Evolutionary conservation across 2,888 invertebrate species (phyloP).

Genomic region (Drosophila robusta): DNA sequence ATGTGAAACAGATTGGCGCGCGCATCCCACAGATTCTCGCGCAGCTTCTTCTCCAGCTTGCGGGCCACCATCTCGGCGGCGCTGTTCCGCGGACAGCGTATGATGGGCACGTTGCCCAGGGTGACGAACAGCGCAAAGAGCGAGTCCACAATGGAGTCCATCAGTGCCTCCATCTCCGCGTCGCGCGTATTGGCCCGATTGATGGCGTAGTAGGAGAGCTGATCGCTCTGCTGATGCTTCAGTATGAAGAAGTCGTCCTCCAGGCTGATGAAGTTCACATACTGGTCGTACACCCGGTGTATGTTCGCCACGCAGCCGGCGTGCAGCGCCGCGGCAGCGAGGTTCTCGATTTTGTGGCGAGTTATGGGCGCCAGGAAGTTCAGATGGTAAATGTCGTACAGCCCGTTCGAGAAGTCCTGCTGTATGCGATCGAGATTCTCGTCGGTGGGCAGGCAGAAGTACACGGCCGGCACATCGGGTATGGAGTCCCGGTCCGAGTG

Average conservation of each 20-base stretch:
- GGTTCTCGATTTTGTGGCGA: constrained; percentile 96
- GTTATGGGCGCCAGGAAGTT: constrained; percentile 99
- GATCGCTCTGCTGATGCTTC: constrained; percentile 95
- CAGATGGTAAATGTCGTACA: constrained; percentile 97
- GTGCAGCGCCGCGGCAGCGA: constrained; percentile 96
- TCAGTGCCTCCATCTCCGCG: constrained; percentile 96
- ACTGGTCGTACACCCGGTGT: constrained; percentile 98
- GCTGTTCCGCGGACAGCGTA: constrained; percentile 93
- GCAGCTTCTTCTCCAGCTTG: constrained; percentile 97
- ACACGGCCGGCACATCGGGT: constrained; percentile 99
- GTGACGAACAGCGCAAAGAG: constrained; percentile 99
- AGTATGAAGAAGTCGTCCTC: constrained; percentile 99
- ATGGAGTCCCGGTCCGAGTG: constrained; percentile 96
- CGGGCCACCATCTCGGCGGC: constrained; percentile 99
- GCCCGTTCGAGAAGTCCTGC: constrained; percentile 93
- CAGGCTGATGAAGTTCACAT: constrained; percentile 98
- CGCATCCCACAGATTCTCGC: constrained; percentile 98
- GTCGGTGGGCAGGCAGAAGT: constrained; percentile 98
- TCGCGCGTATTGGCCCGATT: constrained; percentile 97
- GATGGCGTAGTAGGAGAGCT: constrained; percentile 97
- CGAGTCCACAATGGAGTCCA: constrained; percentile 97
- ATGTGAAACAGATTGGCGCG: constrained; percentile 97
- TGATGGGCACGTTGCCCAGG: constrained; percentile 89
- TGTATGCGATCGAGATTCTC: constrained; percentile 98
- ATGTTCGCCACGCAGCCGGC: constrained; percentile 96